These are phyloP conservation scores for Metopia argyrocephala DNA, from an alignment of 2,888 invertebrate species.

Conservation along the genomic window DNA sequence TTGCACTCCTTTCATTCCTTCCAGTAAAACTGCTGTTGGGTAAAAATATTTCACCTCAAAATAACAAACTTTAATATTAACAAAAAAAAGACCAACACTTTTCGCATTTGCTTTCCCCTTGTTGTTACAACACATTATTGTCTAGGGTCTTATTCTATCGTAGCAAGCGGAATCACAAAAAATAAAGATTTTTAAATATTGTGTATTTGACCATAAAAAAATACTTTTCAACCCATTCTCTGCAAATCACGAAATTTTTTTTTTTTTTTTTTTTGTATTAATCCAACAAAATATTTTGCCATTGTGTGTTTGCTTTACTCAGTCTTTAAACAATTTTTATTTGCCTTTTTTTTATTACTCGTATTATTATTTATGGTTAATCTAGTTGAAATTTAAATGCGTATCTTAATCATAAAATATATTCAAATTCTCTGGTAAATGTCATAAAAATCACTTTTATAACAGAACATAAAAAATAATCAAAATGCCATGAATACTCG, in stretches of 20 bases:
- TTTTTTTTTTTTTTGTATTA: conserved; percentile 1
- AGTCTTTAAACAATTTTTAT: background rate
- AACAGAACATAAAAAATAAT: conserved; percentile 54
- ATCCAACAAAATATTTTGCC: conserved; percentile 28
- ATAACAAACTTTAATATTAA: no score
- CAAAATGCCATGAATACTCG: no score
- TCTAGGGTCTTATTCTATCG: no score
- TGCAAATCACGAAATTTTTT: background rate
- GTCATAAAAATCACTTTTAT: conserved; percentile 65
- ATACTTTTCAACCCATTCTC: background rate
- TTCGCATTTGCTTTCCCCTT: no score
- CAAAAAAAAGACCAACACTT: no score
- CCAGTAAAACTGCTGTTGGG: no score
- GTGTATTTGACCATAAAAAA: conserved; percentile 18
- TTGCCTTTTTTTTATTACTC: no score
- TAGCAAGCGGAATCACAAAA: no score
- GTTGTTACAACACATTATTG: no score
- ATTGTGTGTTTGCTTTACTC: background rate
- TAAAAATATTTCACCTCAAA: no score
- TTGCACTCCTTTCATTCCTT: no score
- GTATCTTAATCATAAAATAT: conserved; percentile 20
- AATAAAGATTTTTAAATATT: conserved; percentile 15
- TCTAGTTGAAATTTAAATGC: conserved; percentile 30
- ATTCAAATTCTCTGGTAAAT: conserved; percentile 33
- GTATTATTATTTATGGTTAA: conserved; percentile 1